Evolutionary conservation across 2,888 invertebrate genomes (phyloP).

Genomic region (Pandemis cinnamomeana): DNA sequence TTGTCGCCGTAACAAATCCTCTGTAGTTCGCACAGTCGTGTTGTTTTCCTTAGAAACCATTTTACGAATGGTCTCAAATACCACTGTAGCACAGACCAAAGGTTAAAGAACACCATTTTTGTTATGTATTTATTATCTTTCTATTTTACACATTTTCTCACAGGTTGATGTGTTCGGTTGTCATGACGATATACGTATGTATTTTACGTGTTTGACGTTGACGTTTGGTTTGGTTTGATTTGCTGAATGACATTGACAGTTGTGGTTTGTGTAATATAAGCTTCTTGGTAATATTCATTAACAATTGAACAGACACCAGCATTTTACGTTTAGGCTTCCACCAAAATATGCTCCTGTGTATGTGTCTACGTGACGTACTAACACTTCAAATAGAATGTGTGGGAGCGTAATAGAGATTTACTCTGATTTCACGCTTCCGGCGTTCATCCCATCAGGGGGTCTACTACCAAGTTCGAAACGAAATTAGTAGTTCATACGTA

Average conservation of each 20-base stretch:
- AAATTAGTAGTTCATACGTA: no score
- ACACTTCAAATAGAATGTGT: no score
- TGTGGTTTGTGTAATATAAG: neutral
- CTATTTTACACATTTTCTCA: conserved; percentile 39
- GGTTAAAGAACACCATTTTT: conserved; percentile 71
- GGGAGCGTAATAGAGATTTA: no score
- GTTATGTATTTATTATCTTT: conserved; percentile 36
- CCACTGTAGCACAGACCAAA: conserved; percentile 81
- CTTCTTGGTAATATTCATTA: neutral
- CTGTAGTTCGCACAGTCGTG: conserved; percentile 95
- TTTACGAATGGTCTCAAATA: conserved; percentile 94
- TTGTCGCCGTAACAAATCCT: conserved; percentile 94
- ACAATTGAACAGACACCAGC: neutral
- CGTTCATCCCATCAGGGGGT: neutral
- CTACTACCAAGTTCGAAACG: no score
- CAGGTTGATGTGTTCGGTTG: conserved; percentile 48
- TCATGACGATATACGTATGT: conserved; percentile 58
- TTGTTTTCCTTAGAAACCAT: conserved; percentile 94
- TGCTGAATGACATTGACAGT: conserved; percentile 21
- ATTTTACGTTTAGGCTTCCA: neutral
- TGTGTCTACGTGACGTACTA: no score
- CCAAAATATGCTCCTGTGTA: no score
- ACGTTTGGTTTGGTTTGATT: neutral
- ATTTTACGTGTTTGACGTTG: conserved; percentile 5
- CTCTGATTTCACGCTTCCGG: neutral